Conservation (phyloP, 2,113 vertebrate genomes). For the Tetraodon nigroviridis region DNA sequence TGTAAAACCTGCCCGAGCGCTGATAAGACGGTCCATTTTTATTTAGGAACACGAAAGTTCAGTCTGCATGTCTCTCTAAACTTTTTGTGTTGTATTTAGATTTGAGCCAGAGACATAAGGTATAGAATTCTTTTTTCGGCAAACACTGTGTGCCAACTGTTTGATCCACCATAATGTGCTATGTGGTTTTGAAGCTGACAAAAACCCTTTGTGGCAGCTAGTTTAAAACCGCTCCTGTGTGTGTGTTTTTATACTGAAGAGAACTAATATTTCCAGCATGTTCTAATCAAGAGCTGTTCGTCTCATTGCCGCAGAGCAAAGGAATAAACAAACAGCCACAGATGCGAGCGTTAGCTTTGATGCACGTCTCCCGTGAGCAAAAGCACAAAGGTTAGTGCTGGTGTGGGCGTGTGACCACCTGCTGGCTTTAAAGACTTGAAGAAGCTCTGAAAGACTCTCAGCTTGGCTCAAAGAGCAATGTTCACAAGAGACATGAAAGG, state of each 20-base stretch:
- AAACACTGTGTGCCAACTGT: not conserved
- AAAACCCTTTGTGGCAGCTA: constrained; percentile 20
- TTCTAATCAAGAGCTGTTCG: constrained; percentile 51
- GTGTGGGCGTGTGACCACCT: constrained; percentile 59
- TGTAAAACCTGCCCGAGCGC: constrained; percentile 34
- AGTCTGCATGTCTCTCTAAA: not conserved
- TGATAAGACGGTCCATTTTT: constrained; percentile 34
- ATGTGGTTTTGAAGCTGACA: not conserved
- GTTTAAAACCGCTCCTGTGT: constrained; percentile 17
- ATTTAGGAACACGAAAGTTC: constrained; percentile 12
- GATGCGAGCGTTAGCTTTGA: constrained; percentile 50
- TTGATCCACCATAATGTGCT: not conserved
- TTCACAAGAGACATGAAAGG: constrained; percentile 33
- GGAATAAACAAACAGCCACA: constrained; percentile 51
- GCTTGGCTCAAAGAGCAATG: constrained; percentile 37
- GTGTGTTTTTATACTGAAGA: constrained; percentile 34
- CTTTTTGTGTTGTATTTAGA: not conserved
- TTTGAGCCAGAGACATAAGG: not conserved
- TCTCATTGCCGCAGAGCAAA: constrained; percentile 19
- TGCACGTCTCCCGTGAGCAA: constrained; percentile 35
- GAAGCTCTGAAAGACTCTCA: constrained; percentile 26
- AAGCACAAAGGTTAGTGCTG: constrained; percentile 31
- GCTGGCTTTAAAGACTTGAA: constrained; percentile 58
- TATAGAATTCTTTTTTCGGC: too few relatives aligned
- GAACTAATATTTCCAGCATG: constrained; percentile 21